Conservation (phyloP, 2,113 vertebrate species). For the Neofelis nebulosa region DNA sequence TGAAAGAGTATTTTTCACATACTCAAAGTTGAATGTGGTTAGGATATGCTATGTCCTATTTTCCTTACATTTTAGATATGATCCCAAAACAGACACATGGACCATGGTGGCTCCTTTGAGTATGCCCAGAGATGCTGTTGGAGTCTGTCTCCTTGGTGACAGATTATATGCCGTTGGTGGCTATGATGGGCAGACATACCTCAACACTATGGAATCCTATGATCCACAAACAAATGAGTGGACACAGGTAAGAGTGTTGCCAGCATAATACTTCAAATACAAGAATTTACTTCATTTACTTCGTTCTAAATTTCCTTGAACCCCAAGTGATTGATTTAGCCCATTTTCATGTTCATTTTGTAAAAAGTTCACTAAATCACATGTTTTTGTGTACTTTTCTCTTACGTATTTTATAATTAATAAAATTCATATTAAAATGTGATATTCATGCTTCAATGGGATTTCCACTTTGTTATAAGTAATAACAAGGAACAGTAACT, state of each 20-base stretch:
- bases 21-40: neutral
- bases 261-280: neutral
- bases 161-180: slow-evolving; percentile 88
- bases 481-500: neutral
- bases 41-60: neutral
- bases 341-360: neutral
- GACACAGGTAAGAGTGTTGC: slow-evolving; percentile 83
- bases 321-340: neutral
- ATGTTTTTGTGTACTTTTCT: neutral
- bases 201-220: slow-evolving; percentile 89
- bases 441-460: neutral
- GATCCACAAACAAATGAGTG: slow-evolving; percentile 89
- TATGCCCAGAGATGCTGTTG: slow-evolving; percentile 89
- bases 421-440: neutral
- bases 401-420: neutral
- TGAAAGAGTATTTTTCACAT: fast-evolving
- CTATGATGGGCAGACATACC: slow-evolving; percentile 89
- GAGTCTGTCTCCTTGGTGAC: slow-evolving; percentile 88
- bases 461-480: neutral
- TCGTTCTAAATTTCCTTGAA: neutral
- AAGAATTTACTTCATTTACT: neutral
- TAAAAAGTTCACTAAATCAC: neutral
- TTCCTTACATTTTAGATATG: slow-evolving; percentile 82
- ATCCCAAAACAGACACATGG: slow-evolving; percentile 90
- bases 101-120: slow-evolving; percentile 88